Base-by-base conservation (phyloP, 2,113 vertebrate species). In the Delphinus delphis region DNA sequence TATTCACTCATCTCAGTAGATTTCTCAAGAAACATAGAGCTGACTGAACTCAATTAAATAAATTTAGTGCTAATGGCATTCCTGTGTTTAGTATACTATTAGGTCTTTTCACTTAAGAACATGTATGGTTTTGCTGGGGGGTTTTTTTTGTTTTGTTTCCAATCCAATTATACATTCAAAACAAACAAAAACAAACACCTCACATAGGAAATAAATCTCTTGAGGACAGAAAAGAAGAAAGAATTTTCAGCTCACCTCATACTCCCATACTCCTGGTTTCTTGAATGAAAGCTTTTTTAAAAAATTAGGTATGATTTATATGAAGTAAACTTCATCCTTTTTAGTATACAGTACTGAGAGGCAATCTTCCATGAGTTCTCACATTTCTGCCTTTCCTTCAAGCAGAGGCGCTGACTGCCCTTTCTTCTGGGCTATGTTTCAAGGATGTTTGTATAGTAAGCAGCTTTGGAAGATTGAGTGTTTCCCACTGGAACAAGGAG, bases 171-270 rank as follows among this genome's bases (percentile, higher is more conserved):
- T 73, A 65, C 8, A 31, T 76, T 79, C 2, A 62, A 62, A n/a
- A 47, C 55, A 41, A 23, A 62, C 60, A 62, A 62, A 68, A 38
- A 28, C 18, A 63, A 60, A 77, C 0, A 18, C 13, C 11, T 76
- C 31, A 96, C 58, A 94, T 25, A 67, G 81, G 76, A 83, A 98
- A 97, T 33, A 95, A 81, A 71, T 94, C 77, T 79, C 68, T 84
- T 65, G 91, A 97, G 85, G 53, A 97, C 74, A 96, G 88, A 81
- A 94, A 97, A 90, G 50, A 47, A 98, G 85, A 80, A 97, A 90
- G 31, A 95, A 94, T 98, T 98, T 98, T 85, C 70, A 97, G 44
- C 97, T 92, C 65, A 97, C 50, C 58, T 95, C 85, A 95, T 98
- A 97, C 77, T 53, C 36, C 15, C 7, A 65, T n/a, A 38, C 8